Evolutionary conservation across 2,888 invertebrate genomes (phyloP), one percentile per base, ranked within the genome.

Genomic region (Sepiola atlantica): DNA sequence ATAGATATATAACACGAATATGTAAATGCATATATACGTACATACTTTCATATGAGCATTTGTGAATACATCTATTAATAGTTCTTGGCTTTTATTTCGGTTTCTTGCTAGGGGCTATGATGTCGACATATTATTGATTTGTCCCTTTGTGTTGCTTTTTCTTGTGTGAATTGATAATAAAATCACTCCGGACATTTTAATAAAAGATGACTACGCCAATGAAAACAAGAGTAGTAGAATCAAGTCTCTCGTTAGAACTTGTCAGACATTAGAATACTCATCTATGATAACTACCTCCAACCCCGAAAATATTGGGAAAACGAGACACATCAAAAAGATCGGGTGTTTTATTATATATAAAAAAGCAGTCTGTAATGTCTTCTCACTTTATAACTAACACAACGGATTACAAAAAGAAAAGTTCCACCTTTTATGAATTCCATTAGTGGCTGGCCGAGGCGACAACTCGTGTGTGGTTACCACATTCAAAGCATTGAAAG

Each of bases 131-230:
- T 77, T 77, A 77, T 77, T 77, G 77, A 77, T 77, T 77, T 77
- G 21, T 77, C 16, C 16, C 77, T n/a, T 45, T 45, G 45, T 45
- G 45, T 45, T 45, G 2, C 45, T 45, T 45, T 45, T 45, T n/a
- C 16, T 77, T n/a, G n/a, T 77, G 77, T 77, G n/a, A 32, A 32
- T 77, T n/a, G n/a, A 77, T 77, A 77, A 77, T n/a, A 77, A 77
- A 77, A 77, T 77, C 77, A 77, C 77, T n/a, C 77, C 18, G 77
- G 77, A 77, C 77, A 77, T 77, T 77, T 77, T 77, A 77, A 77
- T 77, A 77, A 77, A 77, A 77, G n/a, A 77, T 77, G 77, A 77
- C 77, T n/a, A n/a, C n/a, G 77, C 77, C n/a, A 77, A n/a, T n/a
- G n/a, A 77, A 77, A 77, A 77, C 77, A 77, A 77, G 77, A n/a